A percentile compares a stretch with the other conserved stretches of the same genome.
phyloP scores from a whole-genome alignment of 2,113 vertebrate genomes.

The Tursiops truncatus region DNA sequence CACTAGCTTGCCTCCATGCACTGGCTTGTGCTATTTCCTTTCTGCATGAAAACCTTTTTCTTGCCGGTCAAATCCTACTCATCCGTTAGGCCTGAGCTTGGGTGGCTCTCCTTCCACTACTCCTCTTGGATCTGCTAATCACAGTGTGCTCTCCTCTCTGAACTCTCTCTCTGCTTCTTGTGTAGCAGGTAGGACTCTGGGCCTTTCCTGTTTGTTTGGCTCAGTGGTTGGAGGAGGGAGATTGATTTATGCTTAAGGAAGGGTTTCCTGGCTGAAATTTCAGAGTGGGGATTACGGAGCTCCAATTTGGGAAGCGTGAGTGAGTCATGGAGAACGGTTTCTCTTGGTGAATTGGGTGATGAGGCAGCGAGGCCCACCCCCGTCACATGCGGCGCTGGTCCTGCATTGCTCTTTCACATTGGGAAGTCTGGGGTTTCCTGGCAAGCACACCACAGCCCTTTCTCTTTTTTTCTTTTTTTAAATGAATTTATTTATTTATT shows the following conservation, averaged over 20 bases:
- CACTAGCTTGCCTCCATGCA: not conserved
- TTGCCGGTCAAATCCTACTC: not conserved
- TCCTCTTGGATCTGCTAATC: not conserved
- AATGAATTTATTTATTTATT: too few relatives aligned
- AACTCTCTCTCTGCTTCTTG: not conserved
- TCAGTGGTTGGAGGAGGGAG: not conserved
- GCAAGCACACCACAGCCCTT: not conserved
- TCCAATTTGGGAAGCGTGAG: not conserved
- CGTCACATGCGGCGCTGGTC: too few relatives aligned
- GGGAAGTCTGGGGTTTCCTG: not conserved
- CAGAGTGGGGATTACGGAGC: not conserved
- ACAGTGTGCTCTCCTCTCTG: not conserved
- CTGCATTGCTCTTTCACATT: not conserved
- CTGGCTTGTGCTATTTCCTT: not conserved
- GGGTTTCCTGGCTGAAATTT: not conserved
- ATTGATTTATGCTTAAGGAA: not conserved
- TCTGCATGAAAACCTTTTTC: not conserved
- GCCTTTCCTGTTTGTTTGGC: not conserved
- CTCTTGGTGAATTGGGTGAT: not conserved
- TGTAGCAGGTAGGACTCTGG: not conserved
- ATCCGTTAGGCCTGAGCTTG: not conserved
- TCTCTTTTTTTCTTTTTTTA: not conserved
- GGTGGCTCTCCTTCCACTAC: not conserved
- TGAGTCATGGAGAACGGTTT: not conserved
- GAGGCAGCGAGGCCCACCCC: not conserved